A percentile compares a stretch with the other conserved stretches of the same genome.
These are phyloP conservation scores for Cheilosia vernalis DNA, from an alignment of 2,888 invertebrate species.

Conservation along the genomic window DNA sequence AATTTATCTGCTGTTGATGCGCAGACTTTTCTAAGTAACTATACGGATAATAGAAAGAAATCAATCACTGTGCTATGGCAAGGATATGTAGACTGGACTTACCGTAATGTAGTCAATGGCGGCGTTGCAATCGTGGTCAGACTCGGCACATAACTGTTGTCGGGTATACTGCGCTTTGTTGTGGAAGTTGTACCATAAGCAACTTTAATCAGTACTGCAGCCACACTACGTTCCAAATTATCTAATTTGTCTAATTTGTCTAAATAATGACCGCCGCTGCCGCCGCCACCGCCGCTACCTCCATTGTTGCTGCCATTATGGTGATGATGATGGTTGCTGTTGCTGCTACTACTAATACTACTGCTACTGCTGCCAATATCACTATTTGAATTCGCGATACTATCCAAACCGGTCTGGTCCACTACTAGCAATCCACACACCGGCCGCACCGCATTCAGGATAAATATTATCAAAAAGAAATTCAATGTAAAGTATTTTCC, in stretches of 20 bases:
- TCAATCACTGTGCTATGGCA: neutral
- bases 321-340: slow-evolving; percentile 55
- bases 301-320: slow-evolving; percentile 48
- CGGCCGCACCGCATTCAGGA: slow-evolving; percentile 62
- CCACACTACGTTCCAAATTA: slow-evolving; percentile 87
- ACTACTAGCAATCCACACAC: slow-evolving; percentile 76
- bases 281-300: slow-evolving; percentile 63
- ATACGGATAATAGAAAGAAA: slow-evolving; percentile 15
- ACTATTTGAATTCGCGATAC: slow-evolving; percentile 63
- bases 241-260: slow-evolving; percentile 84
- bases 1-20: slow-evolving; percentile 80
- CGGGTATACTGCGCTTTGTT: slow-evolving; percentile 88
- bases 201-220: slow-evolving; percentile 88
- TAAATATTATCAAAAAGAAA: slow-evolving; percentile 68
- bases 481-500: slow-evolving; percentile 68
- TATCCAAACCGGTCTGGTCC: slow-evolving; percentile 74
- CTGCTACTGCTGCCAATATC: slow-evolving; percentile 56
- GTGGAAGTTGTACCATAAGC: slow-evolving; percentile 87
- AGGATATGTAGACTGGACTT: slow-evolving; percentile 68
- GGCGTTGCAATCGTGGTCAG: slow-evolving; percentile 87
- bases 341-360: slow-evolving; percentile 52
- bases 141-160: slow-evolving; percentile 86
- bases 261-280: slow-evolving; percentile 82
- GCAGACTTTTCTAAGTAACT: slow-evolving; percentile 81
- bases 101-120: slow-evolving; percentile 85